Evolutionary conservation across 2,888 invertebrate genomes (phyloP).

Genomic region (Labia minor): DNA sequence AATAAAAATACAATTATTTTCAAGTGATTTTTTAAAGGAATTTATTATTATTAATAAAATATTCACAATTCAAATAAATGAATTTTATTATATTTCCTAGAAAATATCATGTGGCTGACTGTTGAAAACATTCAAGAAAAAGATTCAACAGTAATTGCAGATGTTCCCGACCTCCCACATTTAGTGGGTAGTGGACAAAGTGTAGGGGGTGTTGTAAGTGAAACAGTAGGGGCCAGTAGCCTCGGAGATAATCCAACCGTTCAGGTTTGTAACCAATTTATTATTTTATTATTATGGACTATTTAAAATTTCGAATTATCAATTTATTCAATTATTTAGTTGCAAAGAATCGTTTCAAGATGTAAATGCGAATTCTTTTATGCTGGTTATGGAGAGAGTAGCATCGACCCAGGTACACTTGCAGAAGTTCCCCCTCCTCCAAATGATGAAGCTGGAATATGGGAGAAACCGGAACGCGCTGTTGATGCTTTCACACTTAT

Average conservation of each 20-base stretch:
- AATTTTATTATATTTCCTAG: conserved; percentile 44
- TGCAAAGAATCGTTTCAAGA: conserved; percentile 92
- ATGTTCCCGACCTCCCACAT: conserved; percentile 75
- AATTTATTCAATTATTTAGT: conserved; percentile 39
- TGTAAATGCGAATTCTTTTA: conserved; percentile 99
- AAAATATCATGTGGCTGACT: conserved; percentile 93
- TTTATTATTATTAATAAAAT: too few relatives aligned
- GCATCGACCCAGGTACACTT: conserved; percentile 51
- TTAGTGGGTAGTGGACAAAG: conserved; percentile 89
- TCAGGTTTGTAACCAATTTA: conserved; percentile 29
- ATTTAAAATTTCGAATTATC: background rate
- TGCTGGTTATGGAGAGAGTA: conserved; percentile 80
- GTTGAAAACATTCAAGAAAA: conserved; percentile 78
- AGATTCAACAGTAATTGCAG: conserved; percentile 63
- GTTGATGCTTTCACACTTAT: conserved; percentile 95
- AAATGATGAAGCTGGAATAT: conserved; percentile 55
- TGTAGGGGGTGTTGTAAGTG: conserved; percentile 91
- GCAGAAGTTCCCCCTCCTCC: conserved; percentile 61
- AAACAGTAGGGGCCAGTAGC: conserved; percentile 68
- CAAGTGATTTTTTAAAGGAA: too few relatives aligned
- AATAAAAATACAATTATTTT: too few relatives aligned
- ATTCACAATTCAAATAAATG: too few relatives aligned
- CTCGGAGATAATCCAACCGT: conserved; percentile 43
- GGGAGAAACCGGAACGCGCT: conserved; percentile 74
- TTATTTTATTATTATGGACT: background rate